A percentile compares a stretch with the other conserved stretches of the same genome.
Evolutionary conservation across 2,797 vertebrate species (phyloP).

Genomic region (Novumbra hubbsi): DNA sequence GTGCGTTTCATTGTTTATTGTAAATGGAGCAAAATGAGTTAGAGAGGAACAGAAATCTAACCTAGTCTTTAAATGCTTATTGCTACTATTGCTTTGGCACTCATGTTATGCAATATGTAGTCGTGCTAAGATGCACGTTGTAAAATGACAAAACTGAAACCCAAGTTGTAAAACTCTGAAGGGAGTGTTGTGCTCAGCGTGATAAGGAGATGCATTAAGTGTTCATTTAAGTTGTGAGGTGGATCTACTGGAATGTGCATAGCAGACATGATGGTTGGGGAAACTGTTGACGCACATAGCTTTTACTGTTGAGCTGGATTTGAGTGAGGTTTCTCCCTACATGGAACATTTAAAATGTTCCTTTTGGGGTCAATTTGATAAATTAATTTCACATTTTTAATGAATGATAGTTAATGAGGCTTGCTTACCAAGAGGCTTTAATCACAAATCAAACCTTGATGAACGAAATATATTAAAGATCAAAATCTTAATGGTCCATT

Average conservation of each 20-base stretch:
- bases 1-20: constrained; percentile 13
- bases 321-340: not conserved
- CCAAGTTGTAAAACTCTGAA: not conserved
- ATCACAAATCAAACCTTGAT: too few relatives aligned
- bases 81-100: not conserved
- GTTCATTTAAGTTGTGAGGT: not conserved
- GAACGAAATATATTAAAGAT: too few relatives aligned
- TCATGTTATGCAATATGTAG: not conserved
- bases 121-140: not conserved
- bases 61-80: not conserved
- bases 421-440: too few relatives aligned
- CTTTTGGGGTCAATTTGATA: not conserved
- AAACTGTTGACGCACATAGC: not conserved
- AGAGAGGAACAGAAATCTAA: not conserved
- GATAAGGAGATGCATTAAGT: not conserved
- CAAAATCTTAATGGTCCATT: too few relatives aligned
- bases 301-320: not conserved
- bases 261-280: not conserved
- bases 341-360: not conserved
- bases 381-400: not conserved
- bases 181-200: not conserved
- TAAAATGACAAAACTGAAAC: not conserved
- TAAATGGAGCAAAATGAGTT: not conserved
- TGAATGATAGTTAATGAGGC: too few relatives aligned
- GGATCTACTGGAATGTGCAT: not conserved